A percentile compares a stretch with the other conserved stretches of the same genome.
Evolutionary conservation across 1,140 invertebrate genomes (phyloP).

Genomic region (Cryptotermes secundus): DNA sequence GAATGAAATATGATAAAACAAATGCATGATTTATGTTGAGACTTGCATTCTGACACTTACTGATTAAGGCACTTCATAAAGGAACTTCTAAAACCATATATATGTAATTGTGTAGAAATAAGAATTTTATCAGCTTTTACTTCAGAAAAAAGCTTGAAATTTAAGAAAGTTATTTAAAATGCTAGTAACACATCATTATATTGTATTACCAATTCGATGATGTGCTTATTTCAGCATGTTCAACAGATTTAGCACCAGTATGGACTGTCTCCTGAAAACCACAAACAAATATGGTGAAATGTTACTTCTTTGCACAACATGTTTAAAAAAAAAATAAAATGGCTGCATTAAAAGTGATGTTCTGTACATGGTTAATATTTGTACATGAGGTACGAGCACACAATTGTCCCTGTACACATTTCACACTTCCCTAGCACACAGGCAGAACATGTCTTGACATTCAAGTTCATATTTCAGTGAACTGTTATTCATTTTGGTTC

Average conservation of each 20-base stretch:
- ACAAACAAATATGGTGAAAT: not conserved
- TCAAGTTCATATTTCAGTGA: not conserved
- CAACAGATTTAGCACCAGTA: not conserved
- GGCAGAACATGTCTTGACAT: not conserved
- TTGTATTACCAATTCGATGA: not conserved
- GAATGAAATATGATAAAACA: not conserved
- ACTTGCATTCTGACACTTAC: conserved; percentile 2
- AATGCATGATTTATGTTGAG: not conserved
- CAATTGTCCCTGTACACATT: not conserved
- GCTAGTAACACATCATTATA: not conserved
- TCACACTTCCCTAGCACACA: not conserved
- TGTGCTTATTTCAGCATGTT: too few species aligned
- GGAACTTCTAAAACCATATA: not conserved
- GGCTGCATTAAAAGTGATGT: too few species aligned
- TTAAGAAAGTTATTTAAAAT: not conserved
- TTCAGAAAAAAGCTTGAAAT: not conserved
- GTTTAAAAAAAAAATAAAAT: too few species aligned
- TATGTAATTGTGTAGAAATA: not conserved
- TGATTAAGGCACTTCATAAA: conserved; percentile 10
- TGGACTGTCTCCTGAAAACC: not conserved
- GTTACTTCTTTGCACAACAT: not conserved
- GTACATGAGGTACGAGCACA: not conserved
- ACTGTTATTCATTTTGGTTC: not conserved
- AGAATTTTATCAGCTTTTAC: not conserved
- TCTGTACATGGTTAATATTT: too few species aligned